Percentiles rank a stretch among this genome's conserved stretches.
phyloP scores from a whole-genome alignment of 1,140 invertebrate species.

The Megalopta genalis region DNA sequence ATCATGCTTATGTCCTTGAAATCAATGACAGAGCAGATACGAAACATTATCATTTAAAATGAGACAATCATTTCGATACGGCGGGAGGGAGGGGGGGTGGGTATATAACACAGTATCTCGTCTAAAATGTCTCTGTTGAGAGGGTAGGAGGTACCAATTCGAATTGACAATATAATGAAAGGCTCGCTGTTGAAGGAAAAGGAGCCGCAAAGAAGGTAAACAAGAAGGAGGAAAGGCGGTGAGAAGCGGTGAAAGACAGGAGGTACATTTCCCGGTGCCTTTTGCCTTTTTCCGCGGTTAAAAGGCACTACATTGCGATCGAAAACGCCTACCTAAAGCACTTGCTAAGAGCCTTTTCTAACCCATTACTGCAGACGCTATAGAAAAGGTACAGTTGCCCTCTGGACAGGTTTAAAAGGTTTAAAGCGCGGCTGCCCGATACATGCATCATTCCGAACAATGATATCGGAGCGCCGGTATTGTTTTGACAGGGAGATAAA shows the following conservation, averaged over 20 bases:
- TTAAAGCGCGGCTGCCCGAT: conserved; percentile 54
- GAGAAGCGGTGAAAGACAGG: conserved; percentile 36
- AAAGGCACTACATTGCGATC: conserved; percentile 65
- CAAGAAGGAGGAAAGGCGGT: conserved; percentile 16
- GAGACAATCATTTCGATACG: too few relatives aligned
- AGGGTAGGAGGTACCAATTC: not conserved
- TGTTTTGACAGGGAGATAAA: conserved; percentile 39
- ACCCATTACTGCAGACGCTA: conserved; percentile 54
- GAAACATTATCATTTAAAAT: too few relatives aligned
- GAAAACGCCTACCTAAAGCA: conserved; percentile 67
- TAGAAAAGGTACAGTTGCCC: conserved; percentile 43
- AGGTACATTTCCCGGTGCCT: conserved; percentile 51
- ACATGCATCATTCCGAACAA: conserved; percentile 40
- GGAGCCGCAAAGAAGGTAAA: not conserved
- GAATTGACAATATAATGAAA: not conserved
- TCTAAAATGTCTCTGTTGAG: not conserved
- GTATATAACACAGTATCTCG: too few relatives aligned
- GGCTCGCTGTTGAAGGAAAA: not conserved
- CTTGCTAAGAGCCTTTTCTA: conserved; percentile 65
- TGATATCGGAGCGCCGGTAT: conserved; percentile 38
- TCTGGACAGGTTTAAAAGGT: conserved; percentile 57
- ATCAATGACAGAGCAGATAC: too few relatives aligned
- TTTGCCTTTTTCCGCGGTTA: conserved; percentile 62
- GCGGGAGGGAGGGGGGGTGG: too few relatives aligned
- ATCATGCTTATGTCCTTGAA: too few relatives aligned